Conservation (phyloP, 2,888 invertebrate genomes). For the Idaea dimidiata region DNA sequence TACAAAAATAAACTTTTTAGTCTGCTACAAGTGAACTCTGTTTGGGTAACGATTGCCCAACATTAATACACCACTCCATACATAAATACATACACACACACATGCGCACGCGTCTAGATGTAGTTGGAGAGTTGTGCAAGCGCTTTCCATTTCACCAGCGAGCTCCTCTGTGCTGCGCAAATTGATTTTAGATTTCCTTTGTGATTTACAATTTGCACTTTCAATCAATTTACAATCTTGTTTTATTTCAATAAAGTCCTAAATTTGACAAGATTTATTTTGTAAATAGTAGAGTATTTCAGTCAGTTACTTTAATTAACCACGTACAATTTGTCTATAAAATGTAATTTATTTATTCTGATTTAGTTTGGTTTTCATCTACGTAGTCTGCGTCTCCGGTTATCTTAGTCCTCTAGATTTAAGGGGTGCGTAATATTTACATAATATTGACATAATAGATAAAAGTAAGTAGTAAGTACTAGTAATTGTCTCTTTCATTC, state of each 20-base stretch:
- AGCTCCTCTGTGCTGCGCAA: constrained; percentile 18
- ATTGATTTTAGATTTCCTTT: not conserved
- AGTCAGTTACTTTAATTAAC: too few species aligned
- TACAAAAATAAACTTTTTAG: not conserved
- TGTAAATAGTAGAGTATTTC: too few species aligned
- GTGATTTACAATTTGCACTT: not conserved
- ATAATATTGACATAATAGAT: too few species aligned
- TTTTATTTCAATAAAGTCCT: not conserved
- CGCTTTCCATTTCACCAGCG: constrained; percentile 74
- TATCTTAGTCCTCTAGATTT: too few species aligned
- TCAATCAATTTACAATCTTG: not conserved
- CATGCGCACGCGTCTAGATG: constrained; percentile 17
- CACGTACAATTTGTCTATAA: too few species aligned
- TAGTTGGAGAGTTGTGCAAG: constrained; percentile 59
- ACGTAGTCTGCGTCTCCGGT: too few species aligned
- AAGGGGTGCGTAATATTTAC: too few species aligned
- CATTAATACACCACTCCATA: constrained; percentile 28
- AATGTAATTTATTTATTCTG: too few species aligned
- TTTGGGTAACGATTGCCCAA: constrained; percentile 42
- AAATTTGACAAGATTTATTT: too few species aligned
- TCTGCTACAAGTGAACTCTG: constrained; percentile 2
- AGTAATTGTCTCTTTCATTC: too few species aligned
- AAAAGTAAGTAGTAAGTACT: too few species aligned
- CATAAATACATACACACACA: constrained; percentile 27
- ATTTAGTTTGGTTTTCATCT: too few species aligned